Evolutionary conservation across 53 echinoderm and acorn worm species (phyloP).

Genomic region (Mesocentrotus franciscanus): DNA sequence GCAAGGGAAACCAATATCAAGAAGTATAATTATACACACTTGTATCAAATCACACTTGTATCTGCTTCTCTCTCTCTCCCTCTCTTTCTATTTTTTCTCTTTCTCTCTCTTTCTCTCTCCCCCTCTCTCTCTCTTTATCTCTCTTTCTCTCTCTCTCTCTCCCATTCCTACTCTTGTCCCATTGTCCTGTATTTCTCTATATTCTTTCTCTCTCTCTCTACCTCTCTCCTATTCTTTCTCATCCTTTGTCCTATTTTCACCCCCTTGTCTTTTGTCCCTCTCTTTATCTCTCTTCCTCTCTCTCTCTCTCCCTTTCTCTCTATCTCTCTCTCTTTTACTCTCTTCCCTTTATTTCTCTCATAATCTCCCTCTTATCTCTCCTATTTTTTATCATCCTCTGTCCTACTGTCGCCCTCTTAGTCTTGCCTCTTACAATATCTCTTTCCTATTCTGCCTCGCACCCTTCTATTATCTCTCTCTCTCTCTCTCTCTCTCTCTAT

Average conservation of each 20-base stretch:
- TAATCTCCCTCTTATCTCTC: not conserved
- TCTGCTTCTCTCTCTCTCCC: not conserved
- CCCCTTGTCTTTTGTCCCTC: not conserved
- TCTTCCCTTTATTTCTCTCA: not conserved
- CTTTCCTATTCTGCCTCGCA: not conserved
- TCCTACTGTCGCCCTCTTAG: not conserved
- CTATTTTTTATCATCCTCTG: too few relatives aligned
- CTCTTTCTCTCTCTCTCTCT: too few relatives aligned
- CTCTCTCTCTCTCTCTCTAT: not conserved
- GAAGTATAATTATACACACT: not conserved
- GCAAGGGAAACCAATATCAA: not conserved
- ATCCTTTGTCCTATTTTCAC: not conserved
- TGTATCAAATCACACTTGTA: not conserved
- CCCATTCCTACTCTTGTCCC: too few relatives aligned
- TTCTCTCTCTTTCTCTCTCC: too few relatives aligned
- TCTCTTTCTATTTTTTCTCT: not conserved
- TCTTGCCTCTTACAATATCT: not conserved
- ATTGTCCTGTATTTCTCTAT: too few relatives aligned
- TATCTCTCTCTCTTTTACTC: not conserved
- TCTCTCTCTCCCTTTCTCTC: not conserved
- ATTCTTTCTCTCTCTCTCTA: too few relatives aligned
- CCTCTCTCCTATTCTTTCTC: too few relatives aligned
- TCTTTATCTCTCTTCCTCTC: not conserved
- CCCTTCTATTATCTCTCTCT: not conserved
- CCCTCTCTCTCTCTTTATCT: too few relatives aligned